Conservation (phyloP, 1,140 invertebrate species). For the Agraylea sexmaculata region DNA sequence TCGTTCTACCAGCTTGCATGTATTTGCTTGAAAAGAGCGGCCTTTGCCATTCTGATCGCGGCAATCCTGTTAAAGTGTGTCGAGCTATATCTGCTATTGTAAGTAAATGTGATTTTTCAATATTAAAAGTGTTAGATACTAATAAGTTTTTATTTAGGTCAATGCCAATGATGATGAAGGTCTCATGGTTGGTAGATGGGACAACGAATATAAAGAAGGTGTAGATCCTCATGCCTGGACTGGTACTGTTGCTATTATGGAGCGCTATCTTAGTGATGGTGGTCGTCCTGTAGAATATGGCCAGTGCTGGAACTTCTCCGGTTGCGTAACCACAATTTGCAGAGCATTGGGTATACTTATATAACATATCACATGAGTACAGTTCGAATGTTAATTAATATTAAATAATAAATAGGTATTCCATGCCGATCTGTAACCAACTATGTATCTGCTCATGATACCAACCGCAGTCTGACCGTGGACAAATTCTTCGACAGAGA, state of each 20-base stretch:
- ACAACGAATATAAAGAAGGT: constrained; percentile 58
- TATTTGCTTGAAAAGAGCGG: constrained; percentile 50
- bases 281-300: constrained; percentile 62
- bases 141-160: constrained; percentile 30
- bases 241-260: constrained; percentile 55
- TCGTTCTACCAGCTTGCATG: constrained; percentile 50
- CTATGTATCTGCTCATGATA: constrained; percentile 68
- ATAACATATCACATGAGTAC: neutral
- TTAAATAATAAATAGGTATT: constrained; percentile 42
- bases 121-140: constrained; percentile 1
- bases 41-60: constrained; percentile 48
- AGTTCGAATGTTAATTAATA: neutral
- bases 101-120: constrained; percentile 23
- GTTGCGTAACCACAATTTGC: constrained; percentile 54
- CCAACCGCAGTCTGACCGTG: constrained; percentile 56
- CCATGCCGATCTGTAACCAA: constrained; percentile 64
- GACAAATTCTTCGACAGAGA: constrained; percentile 55
- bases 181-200: constrained; percentile 59
- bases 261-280: constrained; percentile 50
- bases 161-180: constrained; percentile 53
- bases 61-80: constrained; percentile 54
- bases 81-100: constrained; percentile 60
- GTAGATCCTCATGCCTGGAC: constrained; percentile 55
- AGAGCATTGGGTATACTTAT: constrained; percentile 37
- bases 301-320: constrained; percentile 76